These are phyloP conservation scores for Atherinosoma microstoma DNA, from an alignment of 2,797 vertebrate species.

Conservation along the genomic window DNA sequence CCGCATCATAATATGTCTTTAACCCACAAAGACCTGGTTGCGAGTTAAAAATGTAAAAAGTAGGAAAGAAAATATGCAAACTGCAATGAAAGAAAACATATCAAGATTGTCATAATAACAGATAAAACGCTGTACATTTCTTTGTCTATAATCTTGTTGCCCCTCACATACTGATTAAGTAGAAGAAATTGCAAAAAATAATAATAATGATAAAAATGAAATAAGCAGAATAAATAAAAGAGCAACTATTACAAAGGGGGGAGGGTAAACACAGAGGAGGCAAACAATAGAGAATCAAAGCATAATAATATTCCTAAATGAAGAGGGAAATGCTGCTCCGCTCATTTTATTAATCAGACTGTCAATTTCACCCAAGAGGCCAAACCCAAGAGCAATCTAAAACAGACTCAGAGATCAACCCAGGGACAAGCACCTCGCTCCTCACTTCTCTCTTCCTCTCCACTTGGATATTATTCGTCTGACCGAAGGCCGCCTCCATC, in stretches of 20 bases:
- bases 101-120: background rate
- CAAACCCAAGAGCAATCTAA: conserved; percentile 95
- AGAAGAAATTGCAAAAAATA: conserved; percentile 5
- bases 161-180: conserved; percentile 22
- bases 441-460: conserved; percentile 92
- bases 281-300: conserved; percentile 99
- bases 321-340: conserved; percentile 99
- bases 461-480: conserved; percentile 99
- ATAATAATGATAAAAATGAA: conserved; percentile 4
- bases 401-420: conserved; percentile 90
- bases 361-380: conserved; percentile 99
- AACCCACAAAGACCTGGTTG: conserved; percentile 13
- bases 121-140: background rate
- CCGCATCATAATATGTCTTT: conserved; percentile 38
- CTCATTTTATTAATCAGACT: conserved; percentile 99
- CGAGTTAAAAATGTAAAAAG: background rate
- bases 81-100: conserved; percentile 14
- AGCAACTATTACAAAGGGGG: conserved; percentile 57
- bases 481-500: conserved; percentile 98
- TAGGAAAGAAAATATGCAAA: conserved; percentile 6
- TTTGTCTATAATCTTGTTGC: conserved; percentile 3
- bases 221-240: conserved; percentile 57
- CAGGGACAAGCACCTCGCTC: conserved; percentile 90
- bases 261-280: conserved; percentile 72
- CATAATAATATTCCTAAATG: conserved; percentile 99